These are phyloP conservation scores for Pelagia noctiluca DNA, from an alignment of 30 jellyfish, hydroid and myxozoan genomes.

Conservation along the genomic window DNA sequence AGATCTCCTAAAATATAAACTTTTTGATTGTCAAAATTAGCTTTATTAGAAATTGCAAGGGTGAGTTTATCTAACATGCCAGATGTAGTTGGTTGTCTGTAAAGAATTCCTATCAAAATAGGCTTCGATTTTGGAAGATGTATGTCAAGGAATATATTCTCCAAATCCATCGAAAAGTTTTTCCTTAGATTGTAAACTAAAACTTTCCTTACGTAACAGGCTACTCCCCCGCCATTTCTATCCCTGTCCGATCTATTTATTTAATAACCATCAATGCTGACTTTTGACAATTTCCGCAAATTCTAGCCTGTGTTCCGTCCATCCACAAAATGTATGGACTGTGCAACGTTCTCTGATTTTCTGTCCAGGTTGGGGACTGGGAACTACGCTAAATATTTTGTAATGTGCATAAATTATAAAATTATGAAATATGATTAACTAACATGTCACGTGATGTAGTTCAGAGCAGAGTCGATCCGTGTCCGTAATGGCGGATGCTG, in stretches of 20 bases:
- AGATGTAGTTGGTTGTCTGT: slow-evolving; percentile 52
- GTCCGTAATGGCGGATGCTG: too few species aligned
- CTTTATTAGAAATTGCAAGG: slow-evolving; percentile 45
- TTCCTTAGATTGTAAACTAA: slow-evolving; percentile 34
- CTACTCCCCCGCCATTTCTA: slow-evolving; percentile 64
- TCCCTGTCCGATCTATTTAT: slow-evolving; percentile 50
- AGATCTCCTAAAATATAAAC: slow-evolving; percentile 49
- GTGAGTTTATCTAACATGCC: slow-evolving; percentile 45
- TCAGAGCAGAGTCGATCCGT: too few species aligned
- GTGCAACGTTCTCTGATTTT: too few species aligned
- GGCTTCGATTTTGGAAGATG: slow-evolving; percentile 45
- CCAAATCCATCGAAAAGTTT: slow-evolving; percentile 36
- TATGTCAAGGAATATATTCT: slow-evolving; percentile 46
- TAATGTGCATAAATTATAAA: too few species aligned
- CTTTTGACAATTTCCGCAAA: too few species aligned
- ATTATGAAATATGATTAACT: too few species aligned
- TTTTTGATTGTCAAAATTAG: slow-evolving; percentile 44
- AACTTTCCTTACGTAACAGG: slow-evolving; percentile 58
- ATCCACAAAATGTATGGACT: too few species aligned
- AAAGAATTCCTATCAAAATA: slow-evolving; percentile 45
- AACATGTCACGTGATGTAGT: too few species aligned
- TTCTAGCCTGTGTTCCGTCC: too few species aligned
- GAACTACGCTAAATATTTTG: too few species aligned
- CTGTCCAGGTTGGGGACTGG: too few species aligned
- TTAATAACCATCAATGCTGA: slow-evolving; percentile 34